A percentile compares a stretch with the other conserved stretches of the same genome.
phyloP scores from a whole-genome alignment of 2,888 invertebrate genomes.

The Trachelus stipa region DNA sequence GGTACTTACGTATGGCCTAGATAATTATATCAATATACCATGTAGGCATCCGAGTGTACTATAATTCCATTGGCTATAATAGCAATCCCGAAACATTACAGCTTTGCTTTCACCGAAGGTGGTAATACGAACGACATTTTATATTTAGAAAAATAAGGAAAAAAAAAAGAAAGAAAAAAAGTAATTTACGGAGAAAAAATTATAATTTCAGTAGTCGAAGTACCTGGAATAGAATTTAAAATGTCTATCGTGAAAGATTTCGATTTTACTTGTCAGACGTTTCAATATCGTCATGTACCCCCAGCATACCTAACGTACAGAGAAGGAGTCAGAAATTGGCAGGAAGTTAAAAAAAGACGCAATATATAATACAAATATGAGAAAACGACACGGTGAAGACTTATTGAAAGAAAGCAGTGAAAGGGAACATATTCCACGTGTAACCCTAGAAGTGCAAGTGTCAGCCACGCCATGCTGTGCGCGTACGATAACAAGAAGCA shows the following conservation, averaged over 20 bases:
- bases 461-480: neutral
- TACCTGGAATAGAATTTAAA: neutral
- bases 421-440: neutral
- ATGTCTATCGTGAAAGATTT: neutral
- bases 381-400: neutral
- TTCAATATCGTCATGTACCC: too few relatives aligned
- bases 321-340: neutral
- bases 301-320: neutral
- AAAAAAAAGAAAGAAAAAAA: neutral
- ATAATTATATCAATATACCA: too few relatives aligned
- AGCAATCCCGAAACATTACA: neutral
- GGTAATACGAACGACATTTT: neutral
- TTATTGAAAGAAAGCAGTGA: neutral
- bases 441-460: neutral
- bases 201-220: neutral
- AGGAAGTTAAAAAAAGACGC: neutral
- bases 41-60: neutral
- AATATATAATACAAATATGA: neutral
- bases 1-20: neutral
- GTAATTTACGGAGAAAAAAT: neutral
- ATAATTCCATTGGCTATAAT: neutral
- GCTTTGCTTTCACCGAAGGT: neutral
- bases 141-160: neutral
- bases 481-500: neutral
- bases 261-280: neutral